Conservation (phyloP, 2,888 invertebrate species). For the Ditylenchus weischeri region DNA sequence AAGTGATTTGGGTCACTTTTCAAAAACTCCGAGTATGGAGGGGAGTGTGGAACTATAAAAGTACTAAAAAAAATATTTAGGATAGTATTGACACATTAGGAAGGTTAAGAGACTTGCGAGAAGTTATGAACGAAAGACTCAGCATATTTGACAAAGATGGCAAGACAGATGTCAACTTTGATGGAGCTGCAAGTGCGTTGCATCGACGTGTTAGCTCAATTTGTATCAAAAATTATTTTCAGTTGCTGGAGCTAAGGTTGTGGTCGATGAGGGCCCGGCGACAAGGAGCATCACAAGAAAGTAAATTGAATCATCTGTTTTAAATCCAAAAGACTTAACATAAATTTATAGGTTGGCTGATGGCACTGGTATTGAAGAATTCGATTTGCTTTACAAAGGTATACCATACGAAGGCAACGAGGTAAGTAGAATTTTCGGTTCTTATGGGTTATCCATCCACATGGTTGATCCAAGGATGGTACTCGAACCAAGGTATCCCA, state of each 20-base stretch:
- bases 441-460: too few relatives aligned
- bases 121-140: constrained; percentile 16
- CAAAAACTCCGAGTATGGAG: too few relatives aligned
- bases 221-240: too few relatives aligned
- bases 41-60: too few relatives aligned
- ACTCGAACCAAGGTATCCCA: too few relatives aligned
- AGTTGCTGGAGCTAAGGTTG: constrained; percentile 44
- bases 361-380: constrained; percentile 40
- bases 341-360: constrained; percentile 17
- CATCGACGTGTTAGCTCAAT: too few relatives aligned
- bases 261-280: constrained; percentile 40
- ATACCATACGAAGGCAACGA: constrained; percentile 33
- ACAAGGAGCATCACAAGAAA: constrained; percentile 44
- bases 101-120: constrained; percentile 18
- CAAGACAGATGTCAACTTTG: constrained; percentile 23
- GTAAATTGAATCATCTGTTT: constrained; percentile 2
- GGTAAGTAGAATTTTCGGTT: background rate
- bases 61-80: constrained; percentile 10
- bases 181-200: constrained; percentile 23
- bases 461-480: too few relatives aligned
- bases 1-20: too few relatives aligned
- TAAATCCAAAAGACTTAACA: background rate
- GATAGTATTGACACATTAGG: constrained; percentile 18
- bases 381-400: constrained; percentile 42
- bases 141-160: constrained; percentile 23